Percentiles rank a stretch among this genome's conserved stretches.
Evolutionary conservation across 2,797 vertebrate genomes (phyloP).

Genomic region (Mormyrops attenuatus): DNA sequence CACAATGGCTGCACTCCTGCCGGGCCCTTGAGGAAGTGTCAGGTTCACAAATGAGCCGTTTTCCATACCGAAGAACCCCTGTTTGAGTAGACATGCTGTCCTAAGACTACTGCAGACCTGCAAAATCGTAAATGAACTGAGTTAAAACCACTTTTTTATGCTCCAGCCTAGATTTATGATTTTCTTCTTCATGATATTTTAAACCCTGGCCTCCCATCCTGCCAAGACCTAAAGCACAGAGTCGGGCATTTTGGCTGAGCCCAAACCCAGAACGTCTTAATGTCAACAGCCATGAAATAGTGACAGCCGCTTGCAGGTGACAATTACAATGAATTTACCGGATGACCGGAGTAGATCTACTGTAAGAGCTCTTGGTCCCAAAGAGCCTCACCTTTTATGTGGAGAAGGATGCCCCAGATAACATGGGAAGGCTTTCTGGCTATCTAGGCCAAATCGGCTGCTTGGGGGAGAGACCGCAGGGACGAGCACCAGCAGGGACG

Average conservation of each 20-base stretch:
- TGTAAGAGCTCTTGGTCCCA: neutral
- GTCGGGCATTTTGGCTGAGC: conserved; percentile 1
- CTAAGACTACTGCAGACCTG: neutral
- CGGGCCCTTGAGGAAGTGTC: neutral
- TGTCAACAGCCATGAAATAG: neutral
- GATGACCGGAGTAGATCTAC: neutral
- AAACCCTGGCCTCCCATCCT: neutral
- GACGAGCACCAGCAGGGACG: conserved; percentile 37
- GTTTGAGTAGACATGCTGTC: neutral
- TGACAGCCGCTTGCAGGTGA: neutral
- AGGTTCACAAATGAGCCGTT: conserved; percentile 16
- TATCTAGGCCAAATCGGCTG: conserved; percentile 56
- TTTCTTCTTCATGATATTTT: conserved; percentile 11
- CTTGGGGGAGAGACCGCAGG: conserved; percentile 45
- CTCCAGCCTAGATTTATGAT: conserved; percentile 1
- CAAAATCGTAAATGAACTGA: conserved; percentile 2
- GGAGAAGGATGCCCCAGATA: conserved; percentile 52
- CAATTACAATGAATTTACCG: neutral
- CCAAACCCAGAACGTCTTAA: neutral
- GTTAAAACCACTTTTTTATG: neutral
- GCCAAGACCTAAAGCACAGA: neutral
- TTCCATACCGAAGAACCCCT: neutral
- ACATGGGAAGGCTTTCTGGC: conserved; percentile 35
- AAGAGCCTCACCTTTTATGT: neutral
- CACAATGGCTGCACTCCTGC: neutral